phyloP scores from a whole-genome alignment of 1,140 invertebrate genomes.

The Pinna nobilis region DNA sequence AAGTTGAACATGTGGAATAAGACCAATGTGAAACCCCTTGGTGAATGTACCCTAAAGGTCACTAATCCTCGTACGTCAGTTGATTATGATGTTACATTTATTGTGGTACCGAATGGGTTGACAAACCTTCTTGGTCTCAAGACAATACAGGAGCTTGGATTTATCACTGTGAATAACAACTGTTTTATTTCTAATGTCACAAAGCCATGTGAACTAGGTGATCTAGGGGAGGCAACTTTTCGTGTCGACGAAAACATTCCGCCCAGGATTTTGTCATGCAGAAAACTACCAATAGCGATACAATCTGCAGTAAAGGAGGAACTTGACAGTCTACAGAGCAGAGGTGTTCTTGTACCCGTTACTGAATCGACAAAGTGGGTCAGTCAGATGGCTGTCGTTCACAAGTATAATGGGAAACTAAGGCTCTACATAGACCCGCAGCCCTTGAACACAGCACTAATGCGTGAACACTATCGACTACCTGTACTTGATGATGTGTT shows the following conservation, averaged over 20 bases:
- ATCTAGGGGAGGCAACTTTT: conserved; percentile 29
- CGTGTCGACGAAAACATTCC: too few species aligned
- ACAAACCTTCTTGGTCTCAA: conserved; percentile 3
- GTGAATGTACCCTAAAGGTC: too few species aligned
- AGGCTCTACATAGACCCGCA: conserved; percentile 17
- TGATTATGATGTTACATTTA: too few species aligned
- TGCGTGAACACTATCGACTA: background rate
- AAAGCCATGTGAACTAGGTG: background rate
- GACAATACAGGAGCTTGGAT: conserved; percentile 2
- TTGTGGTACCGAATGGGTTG: too few species aligned
- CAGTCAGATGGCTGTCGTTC: conserved; percentile 6
- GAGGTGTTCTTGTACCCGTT: too few species aligned
- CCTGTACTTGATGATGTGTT: conserved; percentile 19
- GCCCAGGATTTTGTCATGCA: too few species aligned
- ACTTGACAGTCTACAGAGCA: too few species aligned
- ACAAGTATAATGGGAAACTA: conserved; percentile 20
- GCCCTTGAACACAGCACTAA: conserved; percentile 14
- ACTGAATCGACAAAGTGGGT: too few species aligned
- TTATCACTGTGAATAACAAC: conserved; percentile 23
- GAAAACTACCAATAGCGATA: background rate
- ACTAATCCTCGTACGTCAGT: too few species aligned
- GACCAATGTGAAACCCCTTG: too few species aligned
- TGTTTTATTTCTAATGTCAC: conserved; percentile 9
- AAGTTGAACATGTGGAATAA: too few species aligned
- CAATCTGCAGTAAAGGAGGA: too few species aligned